Conservation (phyloP, 2,888 invertebrate genomes). For the Orchesella flavescens region DNA sequence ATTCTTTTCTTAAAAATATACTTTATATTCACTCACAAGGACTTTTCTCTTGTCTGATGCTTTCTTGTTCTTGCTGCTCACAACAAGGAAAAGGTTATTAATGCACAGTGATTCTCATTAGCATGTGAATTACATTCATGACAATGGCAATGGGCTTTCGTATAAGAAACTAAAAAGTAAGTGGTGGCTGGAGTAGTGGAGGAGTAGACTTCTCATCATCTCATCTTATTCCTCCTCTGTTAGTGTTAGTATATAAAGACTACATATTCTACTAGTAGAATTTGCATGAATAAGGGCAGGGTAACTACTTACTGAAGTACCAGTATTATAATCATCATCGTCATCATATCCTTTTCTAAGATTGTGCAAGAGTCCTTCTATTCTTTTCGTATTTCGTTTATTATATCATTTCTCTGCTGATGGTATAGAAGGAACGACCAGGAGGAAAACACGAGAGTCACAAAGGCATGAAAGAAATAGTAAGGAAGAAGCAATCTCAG, state of each 20-base stretch:
- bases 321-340: constrained; percentile 6
- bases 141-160: constrained; percentile 52
- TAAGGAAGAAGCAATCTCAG: constrained; percentile 10
- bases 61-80: constrained; percentile 31
- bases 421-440: background rate
- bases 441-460: constrained; percentile 1
- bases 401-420: background rate
- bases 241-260: background rate
- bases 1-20: no score
- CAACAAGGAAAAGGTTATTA: constrained; percentile 50
- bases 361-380: constrained; percentile 5
- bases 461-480: constrained; percentile 3
- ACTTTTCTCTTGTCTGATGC: no score
- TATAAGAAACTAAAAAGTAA: background rate
- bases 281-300: background rate
- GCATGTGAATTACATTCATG: constrained; percentile 64
- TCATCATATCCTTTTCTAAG: constrained; percentile 23
- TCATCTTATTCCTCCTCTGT: background rate
- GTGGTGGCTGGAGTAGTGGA: background rate
- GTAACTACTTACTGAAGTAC: background rate
- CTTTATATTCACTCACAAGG: no score
- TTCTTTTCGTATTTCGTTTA: background rate
- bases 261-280: background rate
- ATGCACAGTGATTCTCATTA: constrained; percentile 60
- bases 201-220: constrained; percentile 2